Evolutionary conservation across 2,113 vertebrate genomes (phyloP).

Genomic region (Hippocampus barbouri): DNA sequence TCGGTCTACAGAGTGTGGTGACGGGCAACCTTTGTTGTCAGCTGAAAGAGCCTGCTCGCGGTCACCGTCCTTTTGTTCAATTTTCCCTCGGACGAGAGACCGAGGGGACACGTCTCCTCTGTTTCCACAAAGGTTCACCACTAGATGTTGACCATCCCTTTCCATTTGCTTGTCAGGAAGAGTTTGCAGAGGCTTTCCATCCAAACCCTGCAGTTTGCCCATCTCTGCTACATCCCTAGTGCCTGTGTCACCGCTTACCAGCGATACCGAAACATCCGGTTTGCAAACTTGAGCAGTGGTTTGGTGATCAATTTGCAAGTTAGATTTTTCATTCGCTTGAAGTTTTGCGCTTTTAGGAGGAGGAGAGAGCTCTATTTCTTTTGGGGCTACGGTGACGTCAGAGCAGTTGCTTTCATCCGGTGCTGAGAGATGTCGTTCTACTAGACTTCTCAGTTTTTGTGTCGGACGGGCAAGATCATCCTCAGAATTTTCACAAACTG

Average conservation of each 20-base stretch:
- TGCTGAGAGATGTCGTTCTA: conserved; percentile 3
- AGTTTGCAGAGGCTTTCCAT: neutral
- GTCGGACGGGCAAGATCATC: neutral
- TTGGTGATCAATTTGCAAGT: conserved; percentile 20
- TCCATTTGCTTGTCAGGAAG: neutral
- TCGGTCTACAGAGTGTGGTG: conserved; percentile 2
- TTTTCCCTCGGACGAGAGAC: too few relatives aligned
- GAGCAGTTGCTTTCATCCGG: conserved; percentile 12
- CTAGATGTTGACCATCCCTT: too few relatives aligned
- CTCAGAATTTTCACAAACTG: neutral
- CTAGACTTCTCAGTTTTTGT: conserved; percentile 43
- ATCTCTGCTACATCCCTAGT: conserved; percentile 1
- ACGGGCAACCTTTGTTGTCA: neutral
- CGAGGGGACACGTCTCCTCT: neutral
- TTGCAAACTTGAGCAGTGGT: conserved; percentile 37
- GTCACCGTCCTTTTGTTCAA: neutral
- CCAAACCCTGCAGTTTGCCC: neutral
- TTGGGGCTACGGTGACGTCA: neutral
- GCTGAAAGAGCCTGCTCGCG: conserved; percentile 1
- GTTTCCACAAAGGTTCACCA: too few relatives aligned
- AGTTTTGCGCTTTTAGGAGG: conserved; percentile 10
- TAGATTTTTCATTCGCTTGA: conserved; percentile 19
- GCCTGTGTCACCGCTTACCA: neutral
- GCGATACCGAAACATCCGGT: conserved; percentile 14
- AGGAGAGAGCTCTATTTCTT: neutral